Evolutionary conservation across 64 coral and sea anemone genomes (phyloP).

Genomic region (Platygyra sinensis): DNA sequence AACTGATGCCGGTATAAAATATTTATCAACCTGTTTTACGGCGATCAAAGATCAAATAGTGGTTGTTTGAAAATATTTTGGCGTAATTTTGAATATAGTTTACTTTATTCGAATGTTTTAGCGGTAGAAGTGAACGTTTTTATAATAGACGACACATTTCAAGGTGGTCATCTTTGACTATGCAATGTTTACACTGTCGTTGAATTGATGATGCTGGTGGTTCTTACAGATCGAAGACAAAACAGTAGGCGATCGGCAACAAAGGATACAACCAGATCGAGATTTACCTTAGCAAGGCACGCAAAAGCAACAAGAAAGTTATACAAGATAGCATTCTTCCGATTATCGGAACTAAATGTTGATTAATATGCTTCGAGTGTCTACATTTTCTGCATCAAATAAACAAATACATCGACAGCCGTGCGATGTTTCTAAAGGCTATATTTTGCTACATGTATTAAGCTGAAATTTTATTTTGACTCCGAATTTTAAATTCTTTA

Average conservation of each 20-base stretch:
- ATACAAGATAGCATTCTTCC: too few species aligned
- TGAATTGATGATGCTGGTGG: neutral
- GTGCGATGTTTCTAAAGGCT: too few species aligned
- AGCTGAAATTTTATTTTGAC: too few species aligned
- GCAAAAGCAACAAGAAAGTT: neutral
- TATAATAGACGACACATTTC: neutral
- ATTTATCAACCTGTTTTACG: constrained; percentile 1
- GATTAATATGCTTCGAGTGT: too few species aligned
- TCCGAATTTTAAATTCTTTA: too few species aligned
- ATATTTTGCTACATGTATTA: too few species aligned
- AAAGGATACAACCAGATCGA: neutral
- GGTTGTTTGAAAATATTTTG: neutral
- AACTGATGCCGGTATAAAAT: neutral
- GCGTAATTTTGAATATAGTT: neutral
- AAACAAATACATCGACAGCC: too few species aligned
- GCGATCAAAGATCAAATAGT: constrained; percentile 6
- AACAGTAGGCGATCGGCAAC: neutral
- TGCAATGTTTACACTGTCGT: neutral
- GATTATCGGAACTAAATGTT: too few species aligned
- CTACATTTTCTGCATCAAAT: too few species aligned
- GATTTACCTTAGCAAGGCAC: neutral
- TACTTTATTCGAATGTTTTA: neutral
- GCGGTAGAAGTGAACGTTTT: neutral
- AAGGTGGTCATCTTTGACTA: neutral
- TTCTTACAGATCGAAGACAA: constrained; percentile 1